Evolutionary conservation across 23 tunicate genomes (phyloP).

Genomic region (Trididemnum nubilum): DNA sequence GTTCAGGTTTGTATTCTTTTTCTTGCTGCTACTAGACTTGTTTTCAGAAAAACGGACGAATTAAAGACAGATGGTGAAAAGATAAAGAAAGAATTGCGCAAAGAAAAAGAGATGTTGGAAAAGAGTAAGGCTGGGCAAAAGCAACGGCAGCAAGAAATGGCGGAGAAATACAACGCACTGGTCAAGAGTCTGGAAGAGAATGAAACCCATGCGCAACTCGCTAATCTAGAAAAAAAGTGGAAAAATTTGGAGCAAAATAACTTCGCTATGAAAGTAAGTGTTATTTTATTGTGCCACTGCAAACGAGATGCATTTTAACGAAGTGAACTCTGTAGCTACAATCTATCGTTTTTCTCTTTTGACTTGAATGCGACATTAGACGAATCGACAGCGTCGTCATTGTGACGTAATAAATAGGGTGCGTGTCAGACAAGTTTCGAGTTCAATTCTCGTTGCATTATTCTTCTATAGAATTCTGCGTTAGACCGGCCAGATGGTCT

Average conservation of each 20-base stretch:
- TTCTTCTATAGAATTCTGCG: no score
- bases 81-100: constrained; percentile 52
- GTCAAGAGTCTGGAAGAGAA: constrained; percentile 59
- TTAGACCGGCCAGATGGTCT: no score
- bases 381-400: no score
- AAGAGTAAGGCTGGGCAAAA: constrained; percentile 39
- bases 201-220: constrained; percentile 80
- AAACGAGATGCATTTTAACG: neutral
- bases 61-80: constrained; percentile 53
- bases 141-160: constrained; percentile 36
- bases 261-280: constrained; percentile 73
- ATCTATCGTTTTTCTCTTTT: neutral
- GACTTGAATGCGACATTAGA: neutral
- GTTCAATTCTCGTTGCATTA: no score
- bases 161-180: constrained; percentile 42
- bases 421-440: no score
- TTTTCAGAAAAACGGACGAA: constrained; percentile 50
- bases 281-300: neutral
- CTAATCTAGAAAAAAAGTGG: constrained; percentile 77
- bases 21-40: no score
- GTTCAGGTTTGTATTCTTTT: no score
- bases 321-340: neutral
- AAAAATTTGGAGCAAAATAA: constrained; percentile 89
- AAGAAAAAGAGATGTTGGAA: constrained; percentile 55
- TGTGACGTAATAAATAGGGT: no score